Base-by-base conservation (phyloP, 2,113 vertebrate genomes). In the Lynx canadensis region DNA sequence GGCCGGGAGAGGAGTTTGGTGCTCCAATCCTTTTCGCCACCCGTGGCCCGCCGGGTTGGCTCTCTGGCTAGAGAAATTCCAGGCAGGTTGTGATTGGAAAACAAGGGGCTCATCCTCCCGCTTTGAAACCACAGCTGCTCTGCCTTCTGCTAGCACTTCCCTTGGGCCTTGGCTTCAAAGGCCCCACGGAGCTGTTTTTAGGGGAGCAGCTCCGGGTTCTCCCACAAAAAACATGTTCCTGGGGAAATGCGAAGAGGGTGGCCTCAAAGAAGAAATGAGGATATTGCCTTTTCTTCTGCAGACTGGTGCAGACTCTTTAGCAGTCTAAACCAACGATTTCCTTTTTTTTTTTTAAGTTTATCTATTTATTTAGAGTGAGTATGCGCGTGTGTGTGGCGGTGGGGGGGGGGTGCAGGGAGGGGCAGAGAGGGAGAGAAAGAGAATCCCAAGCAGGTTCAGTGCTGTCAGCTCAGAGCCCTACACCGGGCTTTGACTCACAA, bases 331-430 rank as follows among this genome's bases (percentile, higher is more conserved):
- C 8, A 2, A 18, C 10, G 19, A 52, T 36, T 55, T 73, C 52
- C 23, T 60, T 60, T 19, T 57, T 23, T 57, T 60, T 19, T 57
- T 60, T 23, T 2, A 60, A 60, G 57, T 60, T 60, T 60, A 60
- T 60, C 14, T 50, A 50, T 50, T 60, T 60, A 60, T 23, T 60
- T 60, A 60, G 57, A 9, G 21, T 23, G 57, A 60, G 57, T 8
- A 57, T 19, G 55, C 50, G 13, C 9, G 13, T 1, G 19, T 7
- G 55, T 3, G 7, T 2, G 21, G 19, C 3, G 1, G 57, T 23
- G 1, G 57, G 1, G 55, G 19, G 57, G 7, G 57, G 45, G 45
- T 45, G 45, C 45, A 45, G 45, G 45, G 57, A 60, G 57, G 57
- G 57, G 57, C 57, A 60, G 21, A 60, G 21, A 60, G 57, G 57